phyloP scores from a whole-genome alignment of 2,113 vertebrate genomes.

The Tetraodon nigroviridis region DNA sequence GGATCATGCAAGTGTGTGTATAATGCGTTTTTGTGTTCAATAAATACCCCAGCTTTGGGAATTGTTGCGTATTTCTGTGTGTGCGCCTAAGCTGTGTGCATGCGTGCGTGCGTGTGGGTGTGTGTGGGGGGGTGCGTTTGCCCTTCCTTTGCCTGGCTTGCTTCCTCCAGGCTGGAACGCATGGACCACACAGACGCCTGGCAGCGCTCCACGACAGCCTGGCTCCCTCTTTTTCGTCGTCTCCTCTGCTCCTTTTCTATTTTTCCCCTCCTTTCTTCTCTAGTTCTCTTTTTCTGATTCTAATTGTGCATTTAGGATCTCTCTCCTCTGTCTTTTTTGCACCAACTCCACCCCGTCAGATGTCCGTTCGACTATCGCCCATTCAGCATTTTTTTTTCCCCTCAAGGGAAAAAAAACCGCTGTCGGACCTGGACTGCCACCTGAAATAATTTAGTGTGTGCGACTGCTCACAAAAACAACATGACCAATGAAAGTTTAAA shows the following conservation, averaged over 20 bases:
- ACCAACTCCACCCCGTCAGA: conserved; percentile 53
- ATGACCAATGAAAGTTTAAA: conserved; percentile 63
- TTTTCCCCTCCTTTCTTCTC: conserved; percentile 15
- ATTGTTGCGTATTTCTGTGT: conserved; percentile 38
- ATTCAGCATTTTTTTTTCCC: conserved; percentile 23
- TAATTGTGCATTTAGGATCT: neutral
- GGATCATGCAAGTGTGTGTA: conserved; percentile 41
- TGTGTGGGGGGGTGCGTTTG: conserved; percentile 39
- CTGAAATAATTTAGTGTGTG: conserved; percentile 75
- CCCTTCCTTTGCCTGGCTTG: conserved; percentile 70
- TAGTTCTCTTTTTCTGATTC: neutral
- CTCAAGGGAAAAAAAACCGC: too few relatives aligned
- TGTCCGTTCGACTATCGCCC: conserved; percentile 51
- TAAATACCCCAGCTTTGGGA: conserved; percentile 60
- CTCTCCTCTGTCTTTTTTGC: conserved; percentile 10
- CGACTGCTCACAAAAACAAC: conserved; percentile 59
- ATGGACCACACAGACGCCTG: conserved; percentile 80
- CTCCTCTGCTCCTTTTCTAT: conserved; percentile 31
- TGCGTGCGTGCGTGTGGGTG: conserved; percentile 19
- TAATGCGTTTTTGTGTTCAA: conserved; percentile 57
- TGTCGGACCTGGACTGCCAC: conserved; percentile 56
- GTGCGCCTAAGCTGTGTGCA: conserved; percentile 17
- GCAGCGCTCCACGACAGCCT: conserved; percentile 73
- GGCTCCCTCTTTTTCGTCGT: conserved; percentile 60
- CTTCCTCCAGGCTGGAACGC: conserved; percentile 74